Evolutionary conservation across 2,797 vertebrate species (phyloP), one percentile per base, ranked within the genome.

Genomic region (Pagetopsis macropterus): DNA sequence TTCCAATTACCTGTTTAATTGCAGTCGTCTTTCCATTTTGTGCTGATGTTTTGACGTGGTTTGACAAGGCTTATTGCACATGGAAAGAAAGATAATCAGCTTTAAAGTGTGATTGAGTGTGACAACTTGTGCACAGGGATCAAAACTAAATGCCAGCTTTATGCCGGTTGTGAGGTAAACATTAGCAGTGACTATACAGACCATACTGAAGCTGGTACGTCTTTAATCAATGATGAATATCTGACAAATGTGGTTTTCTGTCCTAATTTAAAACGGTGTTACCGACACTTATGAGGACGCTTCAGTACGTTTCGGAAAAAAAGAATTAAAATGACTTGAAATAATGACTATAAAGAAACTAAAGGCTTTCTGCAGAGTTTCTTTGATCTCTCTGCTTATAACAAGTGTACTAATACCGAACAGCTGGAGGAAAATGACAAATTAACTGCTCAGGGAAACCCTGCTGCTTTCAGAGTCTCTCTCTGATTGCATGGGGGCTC

Each of bases 401-500:
- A 72, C 54, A 67, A 61, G 50, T 70, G 50, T 5, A 33, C 65
- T 63, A 58, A 60, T 60, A 63, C 16, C 60, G 70, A 74, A 49
- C 58, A 61, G 51, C 46, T 43, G 46, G 15, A 58, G 27, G 40
- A 70, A 82, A 84, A 73, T 76, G 59, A 79, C 46, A 70, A 72
- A 86, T 65, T 49, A 76, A 79, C 21, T 21, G 54, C 75, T 85
- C 52, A 44, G 68, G 33, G 61, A 84, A 48, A 70, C 33, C 67
- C 54, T 61, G 72, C 65, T 75, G 76, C 50, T 65, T 75, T 70
- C 16, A 7, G 10, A 76, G 37, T 64, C n/a, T 72, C 27, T 54
- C 48, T 70, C 17, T 82, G 78, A 81, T 78, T 86, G 80, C 76
- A 65, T 44, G 23, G 10, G 45, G 45, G 69, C 76, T 65, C 70